phyloP scores from a whole-genome alignment of 2,797 vertebrate genomes.

The Eulemur mongoz region DNA sequence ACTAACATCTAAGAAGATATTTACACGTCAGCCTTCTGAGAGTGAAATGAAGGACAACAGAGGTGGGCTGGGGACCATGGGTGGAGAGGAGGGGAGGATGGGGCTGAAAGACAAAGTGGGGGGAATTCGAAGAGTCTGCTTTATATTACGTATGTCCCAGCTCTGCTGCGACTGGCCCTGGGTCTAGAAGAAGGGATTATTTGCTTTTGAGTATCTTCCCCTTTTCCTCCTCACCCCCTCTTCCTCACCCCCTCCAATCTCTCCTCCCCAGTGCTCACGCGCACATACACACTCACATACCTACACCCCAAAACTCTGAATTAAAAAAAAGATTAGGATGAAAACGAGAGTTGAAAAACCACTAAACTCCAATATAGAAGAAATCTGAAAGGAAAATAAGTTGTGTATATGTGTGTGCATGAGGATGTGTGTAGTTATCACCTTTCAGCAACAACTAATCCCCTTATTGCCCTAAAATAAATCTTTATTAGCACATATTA shows the following conservation, averaged over 20 bases:
- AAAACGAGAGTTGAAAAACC: not conserved
- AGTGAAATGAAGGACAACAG: not conserved
- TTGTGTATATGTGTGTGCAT: not conserved
- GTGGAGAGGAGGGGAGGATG: not conserved
- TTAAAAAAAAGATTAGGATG: not conserved
- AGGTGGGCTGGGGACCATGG: not conserved
- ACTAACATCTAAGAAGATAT: not conserved
- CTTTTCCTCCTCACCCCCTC: not conserved
- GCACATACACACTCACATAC: not conserved
- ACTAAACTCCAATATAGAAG: not conserved
- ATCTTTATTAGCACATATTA: not conserved
- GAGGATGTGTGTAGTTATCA: too few relatives aligned
- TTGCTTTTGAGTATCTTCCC: not conserved
- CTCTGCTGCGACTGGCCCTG: not conserved
- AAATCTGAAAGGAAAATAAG: not conserved
- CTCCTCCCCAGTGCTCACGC: too few relatives aligned
- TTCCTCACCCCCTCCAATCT: not conserved
- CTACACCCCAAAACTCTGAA: not conserved
- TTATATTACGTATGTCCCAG: not conserved
- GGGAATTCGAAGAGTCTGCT: not conserved
- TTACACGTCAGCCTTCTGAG: not conserved
- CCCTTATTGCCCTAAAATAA: not conserved
- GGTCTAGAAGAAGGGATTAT: not conserved
- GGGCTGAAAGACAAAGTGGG: not conserved
- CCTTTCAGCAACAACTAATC: not conserved